Evolutionary conservation across 2,113 vertebrate species (phyloP), one percentile per base, ranked within the genome.

Genomic region (Ornithorhynchus anatinus): DNA sequence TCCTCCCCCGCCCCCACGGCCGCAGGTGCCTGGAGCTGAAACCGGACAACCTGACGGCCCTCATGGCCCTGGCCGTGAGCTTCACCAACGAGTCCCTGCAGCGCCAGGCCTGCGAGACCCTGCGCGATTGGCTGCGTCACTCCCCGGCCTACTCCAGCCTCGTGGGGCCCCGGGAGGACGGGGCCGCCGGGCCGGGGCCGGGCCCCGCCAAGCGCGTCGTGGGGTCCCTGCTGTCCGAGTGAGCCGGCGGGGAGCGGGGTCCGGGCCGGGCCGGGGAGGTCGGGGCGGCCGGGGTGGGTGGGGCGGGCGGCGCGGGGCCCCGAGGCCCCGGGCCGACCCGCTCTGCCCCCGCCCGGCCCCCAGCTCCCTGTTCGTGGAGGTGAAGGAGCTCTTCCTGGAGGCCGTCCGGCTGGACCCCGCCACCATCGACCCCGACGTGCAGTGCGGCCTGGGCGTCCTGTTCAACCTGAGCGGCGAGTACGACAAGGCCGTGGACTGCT

Each of bases 381-480:
- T 99, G 33, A 97, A 98, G 80, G 92, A 96, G n/a, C 85, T 98
- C 60, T 99, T 96, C 86, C 85, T 99, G 54, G 92, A 86, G 10
- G 97, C 97, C 4, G 98, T 97, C 13, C 94, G 94, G 61, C 88
- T 92, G 36, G 95, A 97, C 84, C 95, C 95, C 0, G 75, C 92
- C 0, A 84, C 92, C 50, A 95, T 99, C 40, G 98, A 99, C 84
- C 96, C 98, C 2, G 96, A 99, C 53, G 95, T 99, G 61, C 98
- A 99, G 84, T 99, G 98, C 64, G 98, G 98, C 25, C 84, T 99
- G 42, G 97, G 98, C 1, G 98, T 99, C 42, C 96, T 99, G 35
- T 99, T 99, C 89, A 99, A 99, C 89, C 94, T 99, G 39, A 99
- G 98, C 0, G 96, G 96, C 32, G 98, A 99, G 59, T 99, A 97